A percentile compares a stretch with the other conserved stretches of the same genome.
These are phyloP conservation scores for Aspidiotus rigidus DNA, from an alignment of 2,888 invertebrate species.

Conservation along the genomic window DNA sequence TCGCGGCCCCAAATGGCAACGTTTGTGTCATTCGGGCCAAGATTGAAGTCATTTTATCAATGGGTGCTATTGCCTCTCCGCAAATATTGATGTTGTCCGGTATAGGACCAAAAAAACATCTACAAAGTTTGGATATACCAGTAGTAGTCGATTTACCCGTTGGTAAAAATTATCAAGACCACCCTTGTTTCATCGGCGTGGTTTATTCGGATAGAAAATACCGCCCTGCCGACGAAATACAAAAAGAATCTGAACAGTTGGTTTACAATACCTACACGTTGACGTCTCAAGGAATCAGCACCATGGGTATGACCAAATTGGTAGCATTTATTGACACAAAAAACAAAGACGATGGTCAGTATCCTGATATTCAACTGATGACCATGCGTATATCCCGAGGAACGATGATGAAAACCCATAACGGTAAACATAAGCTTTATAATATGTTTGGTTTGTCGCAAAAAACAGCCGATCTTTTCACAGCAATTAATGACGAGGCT, in stretches of 20 bases:
- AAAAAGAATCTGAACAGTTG: constrained; percentile 21
- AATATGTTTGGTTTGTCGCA: constrained; percentile 32
- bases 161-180: constrained; percentile 75
- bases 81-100: constrained; percentile 77
- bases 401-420: constrained; percentile 17
- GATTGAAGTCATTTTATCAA: constrained; percentile 76
- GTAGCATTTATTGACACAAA: constrained; percentile 55
- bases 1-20: constrained; percentile 50
- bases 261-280: constrained; percentile 19
- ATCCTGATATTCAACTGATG: constrained; percentile 28
- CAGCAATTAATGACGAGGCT: constrained; percentile 14
- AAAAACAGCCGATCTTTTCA: constrained; percentile 25
- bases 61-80: constrained; percentile 73
- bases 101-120: constrained; percentile 58
- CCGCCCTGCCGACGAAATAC: constrained; percentile 8
- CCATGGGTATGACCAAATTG: constrained; percentile 49
- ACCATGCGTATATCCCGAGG: constrained; percentile 17
- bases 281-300: constrained; percentile 16
- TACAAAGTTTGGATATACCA: constrained; percentile 52
- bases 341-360: background rate
- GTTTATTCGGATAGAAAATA: constrained; percentile 29
- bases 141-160: constrained; percentile 57
- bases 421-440: constrained; percentile 17
- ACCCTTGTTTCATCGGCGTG: constrained; percentile 64
- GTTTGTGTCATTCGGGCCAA: constrained; percentile 51